Base-by-base conservation (phyloP, 2,888 invertebrate genomes). In the Ichneumoninae sp. region DNA sequence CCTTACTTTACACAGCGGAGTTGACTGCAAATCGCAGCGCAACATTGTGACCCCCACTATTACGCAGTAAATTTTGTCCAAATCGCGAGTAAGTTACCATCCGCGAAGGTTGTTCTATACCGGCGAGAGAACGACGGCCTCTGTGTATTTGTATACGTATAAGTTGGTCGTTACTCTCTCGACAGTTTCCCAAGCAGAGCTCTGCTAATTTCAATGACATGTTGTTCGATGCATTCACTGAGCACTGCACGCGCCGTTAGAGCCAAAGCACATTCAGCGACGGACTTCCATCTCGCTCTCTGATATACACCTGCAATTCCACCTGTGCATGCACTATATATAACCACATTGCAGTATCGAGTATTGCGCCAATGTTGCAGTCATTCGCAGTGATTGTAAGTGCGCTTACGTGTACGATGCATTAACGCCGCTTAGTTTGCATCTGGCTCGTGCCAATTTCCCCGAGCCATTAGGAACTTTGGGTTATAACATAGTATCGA, bases 201-300 rank as follows among this genome's bases (percentile, higher is more conserved):
- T 50, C 69, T 30, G 75, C 82, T 69, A 83, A 83, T 83, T 83
- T 83, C 82, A 79, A 78, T 78, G 69, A 75, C 74, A 83, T 75
- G 74, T 65, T 62, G 82, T 79, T 75, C 82, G 62, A 83, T 79
- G 69, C 77, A 72, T 78, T 78, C 77, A 74, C 68, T 76, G 77
- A 57, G 57, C 54, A 52, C 66, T 40, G 68, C 72, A 26, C 50
- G 69, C 40, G 62, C 50, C n/a, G 44, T 33, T 62, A 44, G 60
- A 62, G 60, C 33, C 66, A 36, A 44, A 50, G 47, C 36, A 65
- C 62, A 33, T 26, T 57, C 22, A 30, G 19, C 52, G 65, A 33
- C 65, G 54, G 26, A 60, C 54, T 26, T 54, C 47, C 36, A 33
- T 8, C n/a, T n/a, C 40, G 33, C 57, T 76, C 26, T 47, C 44